Percentiles rank a stretch among this genome's conserved stretches.
Conservation (phyloP, 2,113 vertebrate genomes). For the Vulpes ferrilata region DNA sequence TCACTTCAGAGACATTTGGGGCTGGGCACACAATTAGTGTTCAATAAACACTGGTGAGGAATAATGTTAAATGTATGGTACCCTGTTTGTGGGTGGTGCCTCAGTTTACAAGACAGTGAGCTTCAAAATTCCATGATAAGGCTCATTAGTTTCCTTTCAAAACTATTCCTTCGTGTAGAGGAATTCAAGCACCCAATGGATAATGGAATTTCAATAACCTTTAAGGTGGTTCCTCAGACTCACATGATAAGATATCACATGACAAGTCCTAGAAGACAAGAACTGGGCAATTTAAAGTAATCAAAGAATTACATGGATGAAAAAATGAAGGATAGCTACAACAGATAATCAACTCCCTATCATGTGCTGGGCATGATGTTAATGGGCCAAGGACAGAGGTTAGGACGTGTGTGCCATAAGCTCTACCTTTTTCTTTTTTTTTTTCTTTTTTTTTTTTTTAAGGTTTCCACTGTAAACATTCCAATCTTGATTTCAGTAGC, state of each 20-base stretch:
- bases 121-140: neutral
- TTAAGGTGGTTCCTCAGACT: neutral
- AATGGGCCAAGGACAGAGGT: neutral
- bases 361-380: neutral
- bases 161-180: neutral
- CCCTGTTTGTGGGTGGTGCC: neutral
- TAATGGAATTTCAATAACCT: neutral
- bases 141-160: neutral
- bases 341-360: neutral
- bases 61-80: neutral
- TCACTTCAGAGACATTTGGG: neutral
- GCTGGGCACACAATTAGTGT: neutral
- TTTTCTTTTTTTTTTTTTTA: neutral
- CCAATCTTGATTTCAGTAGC: neutral
- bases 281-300: neutral
- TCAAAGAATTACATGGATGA: neutral
- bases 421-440: neutral
- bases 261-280: neutral
- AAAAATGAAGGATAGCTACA: neutral
- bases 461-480: neutral
- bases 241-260: neutral
- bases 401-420: neutral
- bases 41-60: neutral
- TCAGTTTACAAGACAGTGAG: neutral
- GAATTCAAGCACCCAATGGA: neutral